phyloP scores from a whole-genome alignment of 2,797 vertebrate species.

The Mus minutoides region DNA sequence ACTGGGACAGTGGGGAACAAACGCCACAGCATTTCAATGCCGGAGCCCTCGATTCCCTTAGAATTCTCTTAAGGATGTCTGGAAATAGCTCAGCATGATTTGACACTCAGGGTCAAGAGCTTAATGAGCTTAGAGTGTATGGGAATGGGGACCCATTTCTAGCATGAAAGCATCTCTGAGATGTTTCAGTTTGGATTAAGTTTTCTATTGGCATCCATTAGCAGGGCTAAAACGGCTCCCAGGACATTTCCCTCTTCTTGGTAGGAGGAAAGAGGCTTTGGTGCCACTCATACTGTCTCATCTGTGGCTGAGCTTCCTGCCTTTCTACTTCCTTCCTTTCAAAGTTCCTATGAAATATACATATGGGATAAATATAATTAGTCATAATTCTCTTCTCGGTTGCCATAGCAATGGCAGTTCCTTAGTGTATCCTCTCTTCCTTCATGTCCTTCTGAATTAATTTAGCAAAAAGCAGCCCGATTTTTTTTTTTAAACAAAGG shows the following conservation, averaged over 20 bases:
- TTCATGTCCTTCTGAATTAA: conserved; percentile 63
- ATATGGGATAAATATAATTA: conserved; percentile 75
- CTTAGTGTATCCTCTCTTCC: conserved; percentile 33
- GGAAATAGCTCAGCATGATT: conserved; percentile 55
- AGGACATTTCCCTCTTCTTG: neutral
- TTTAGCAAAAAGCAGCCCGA: conserved; percentile 49
- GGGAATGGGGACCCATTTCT: conserved; percentile 27
- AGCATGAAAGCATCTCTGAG: conserved; percentile 7
- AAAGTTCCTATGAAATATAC: conserved; percentile 69
- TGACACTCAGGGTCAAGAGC: conserved; percentile 44
- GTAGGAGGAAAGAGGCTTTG: conserved; percentile 26
- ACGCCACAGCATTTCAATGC: neutral
- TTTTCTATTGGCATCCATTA: conserved; percentile 29
- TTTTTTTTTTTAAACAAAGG: conserved; percentile 65
- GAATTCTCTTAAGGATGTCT: conserved; percentile 43
- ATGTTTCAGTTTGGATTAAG: neutral
- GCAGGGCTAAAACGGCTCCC: conserved; percentile 1
- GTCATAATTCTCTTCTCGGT: conserved; percentile 64
- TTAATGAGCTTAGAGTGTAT: neutral
- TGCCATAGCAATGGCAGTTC: conserved; percentile 71
- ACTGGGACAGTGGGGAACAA: neutral
- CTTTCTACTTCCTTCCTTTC: conserved; percentile 36
- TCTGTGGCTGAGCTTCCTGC: conserved; percentile 28
- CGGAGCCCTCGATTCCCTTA: neutral
- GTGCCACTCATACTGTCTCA: neutral